Evolutionary conservation across 2,797 vertebrate genomes (phyloP).

Genomic region (Peromyscus eremicus): DNA sequence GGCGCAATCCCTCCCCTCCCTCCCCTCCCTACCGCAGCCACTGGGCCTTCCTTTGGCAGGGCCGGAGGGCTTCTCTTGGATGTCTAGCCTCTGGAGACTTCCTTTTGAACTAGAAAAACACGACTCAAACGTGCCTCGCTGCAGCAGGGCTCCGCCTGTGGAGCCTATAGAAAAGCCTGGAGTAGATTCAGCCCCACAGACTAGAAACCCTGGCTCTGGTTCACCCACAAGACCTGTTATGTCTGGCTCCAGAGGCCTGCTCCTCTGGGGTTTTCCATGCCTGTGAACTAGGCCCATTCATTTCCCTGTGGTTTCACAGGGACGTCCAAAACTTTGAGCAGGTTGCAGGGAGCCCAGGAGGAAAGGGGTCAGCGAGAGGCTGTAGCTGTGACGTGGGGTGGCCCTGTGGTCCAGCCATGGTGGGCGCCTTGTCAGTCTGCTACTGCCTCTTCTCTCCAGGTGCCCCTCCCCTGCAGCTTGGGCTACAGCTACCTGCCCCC

Average conservation of each 20-base stretch:
- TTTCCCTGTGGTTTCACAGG: slow-evolving; percentile 77
- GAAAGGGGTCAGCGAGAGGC: slow-evolving; percentile 77
- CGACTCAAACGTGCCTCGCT: neutral
- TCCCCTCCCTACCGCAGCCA: slow-evolving; percentile 53
- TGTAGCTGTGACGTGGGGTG: neutral
- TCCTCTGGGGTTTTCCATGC: slow-evolving; percentile 79
- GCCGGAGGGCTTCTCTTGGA: neutral
- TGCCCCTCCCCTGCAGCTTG: neutral
- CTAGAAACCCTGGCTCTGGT: slow-evolving; percentile 81
- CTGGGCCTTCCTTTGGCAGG: slow-evolving; percentile 71
- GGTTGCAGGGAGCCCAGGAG: slow-evolving; percentile 66
- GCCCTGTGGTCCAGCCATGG: neutral
- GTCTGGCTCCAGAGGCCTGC: slow-evolving; percentile 75
- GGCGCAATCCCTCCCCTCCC: slow-evolving; percentile 3
- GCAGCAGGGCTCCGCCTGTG: slow-evolving; percentile 39
- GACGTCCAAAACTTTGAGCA: slow-evolving; percentile 71
- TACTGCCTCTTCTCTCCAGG: neutral
- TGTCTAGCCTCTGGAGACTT: slow-evolving; percentile 69
- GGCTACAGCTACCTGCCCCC: neutral
- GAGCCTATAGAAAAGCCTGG: slow-evolving; percentile 62
- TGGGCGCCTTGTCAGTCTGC: neutral
- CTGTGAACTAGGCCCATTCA: slow-evolving; percentile 78
- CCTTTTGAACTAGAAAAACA: slow-evolving; percentile 75
- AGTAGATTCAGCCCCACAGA: slow-evolving; percentile 23
- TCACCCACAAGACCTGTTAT: slow-evolving; percentile 75